Evolutionary conservation across 1,140 invertebrate genomes (phyloP).

Genomic region (Cydia fagiglandana): DNA sequence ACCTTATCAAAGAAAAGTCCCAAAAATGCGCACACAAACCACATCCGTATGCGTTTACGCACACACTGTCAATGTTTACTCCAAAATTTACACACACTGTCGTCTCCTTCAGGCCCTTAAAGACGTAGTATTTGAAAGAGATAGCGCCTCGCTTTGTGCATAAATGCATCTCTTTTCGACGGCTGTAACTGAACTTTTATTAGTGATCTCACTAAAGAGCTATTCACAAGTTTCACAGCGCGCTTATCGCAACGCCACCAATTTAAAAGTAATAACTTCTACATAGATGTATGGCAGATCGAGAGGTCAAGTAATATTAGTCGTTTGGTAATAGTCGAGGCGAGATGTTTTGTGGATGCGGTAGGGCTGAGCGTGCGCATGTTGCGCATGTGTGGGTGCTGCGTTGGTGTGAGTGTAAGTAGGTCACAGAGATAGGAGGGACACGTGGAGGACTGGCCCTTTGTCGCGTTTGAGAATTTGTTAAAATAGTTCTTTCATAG

Average conservation of each 20-base stretch:
- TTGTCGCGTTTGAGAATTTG: slow-evolving; percentile 54
- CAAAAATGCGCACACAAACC: slow-evolving; percentile 44
- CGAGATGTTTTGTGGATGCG: neutral
- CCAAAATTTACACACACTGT: slow-evolving; percentile 58
- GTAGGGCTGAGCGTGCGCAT: slow-evolving; percentile 16
- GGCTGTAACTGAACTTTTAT: slow-evolving; percentile 14
- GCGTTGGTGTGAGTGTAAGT: slow-evolving; percentile 62
- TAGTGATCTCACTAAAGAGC: neutral
- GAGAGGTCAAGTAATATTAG: neutral
- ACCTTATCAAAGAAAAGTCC: slow-evolving; percentile 40
- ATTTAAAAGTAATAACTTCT: neutral
- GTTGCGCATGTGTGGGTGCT: slow-evolving; percentile 1
- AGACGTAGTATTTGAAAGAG: neutral
- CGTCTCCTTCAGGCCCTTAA: slow-evolving; percentile 30
- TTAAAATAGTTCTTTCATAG: slow-evolving; percentile 38
- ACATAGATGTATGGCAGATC: neutral
- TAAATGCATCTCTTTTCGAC: slow-evolving; percentile 14
- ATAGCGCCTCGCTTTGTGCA: neutral
- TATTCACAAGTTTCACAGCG: neutral
- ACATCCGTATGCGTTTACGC: slow-evolving; percentile 41
- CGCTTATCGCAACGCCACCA: neutral
- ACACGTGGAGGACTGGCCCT: slow-evolving; percentile 72
- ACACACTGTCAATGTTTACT: slow-evolving; percentile 55
- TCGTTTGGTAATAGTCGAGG: neutral
- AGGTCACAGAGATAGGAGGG: slow-evolving; percentile 74